Evolutionary conservation across 2,888 invertebrate genomes (phyloP).

Genomic region (Spicauda simplicius): DNA sequence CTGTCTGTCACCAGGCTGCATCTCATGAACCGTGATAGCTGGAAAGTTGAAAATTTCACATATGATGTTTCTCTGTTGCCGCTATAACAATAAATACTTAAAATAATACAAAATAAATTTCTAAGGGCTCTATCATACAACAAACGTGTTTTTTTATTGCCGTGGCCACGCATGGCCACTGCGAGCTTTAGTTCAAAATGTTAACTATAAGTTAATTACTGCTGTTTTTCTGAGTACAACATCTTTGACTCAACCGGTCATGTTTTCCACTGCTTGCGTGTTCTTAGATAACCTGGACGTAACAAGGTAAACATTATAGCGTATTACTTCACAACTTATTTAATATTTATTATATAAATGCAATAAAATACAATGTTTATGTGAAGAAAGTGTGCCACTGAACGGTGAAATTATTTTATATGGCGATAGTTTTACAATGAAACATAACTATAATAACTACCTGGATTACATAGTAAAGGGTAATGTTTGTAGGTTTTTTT

Average conservation of each 20-base stretch:
- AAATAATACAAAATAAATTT: too few species aligned
- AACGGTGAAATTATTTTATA: neutral
- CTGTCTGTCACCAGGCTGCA: too few species aligned
- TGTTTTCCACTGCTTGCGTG: neutral
- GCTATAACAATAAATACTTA: too few species aligned
- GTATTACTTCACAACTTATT: slow-evolving; percentile 5
- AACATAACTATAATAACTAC: neutral
- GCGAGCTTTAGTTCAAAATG: too few species aligned
- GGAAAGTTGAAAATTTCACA: too few species aligned
- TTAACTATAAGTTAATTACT: neutral
- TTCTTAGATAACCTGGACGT: slow-evolving; percentile 17
- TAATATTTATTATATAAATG: slow-evolving; percentile 19
- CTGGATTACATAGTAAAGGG: too few species aligned
- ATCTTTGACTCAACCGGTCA: neutral
- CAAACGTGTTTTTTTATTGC: too few species aligned
- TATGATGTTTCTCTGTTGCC: too few species aligned
- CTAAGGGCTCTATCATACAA: too few species aligned
- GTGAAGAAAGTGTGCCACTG: slow-evolving; percentile 6
- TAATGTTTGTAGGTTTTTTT: too few species aligned
- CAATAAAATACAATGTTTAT: slow-evolving; percentile 10
- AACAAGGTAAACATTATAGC: slow-evolving; percentile 5
- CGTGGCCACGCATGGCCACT: too few species aligned
- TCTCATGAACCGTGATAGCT: too few species aligned
- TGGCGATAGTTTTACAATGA: neutral
- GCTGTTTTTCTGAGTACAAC: neutral